Percentiles rank a stretch among this genome's conserved stretches.
Evolutionary conservation across 2,797 vertebrate species (phyloP).

Genomic region (Oreortyx pictus): DNA sequence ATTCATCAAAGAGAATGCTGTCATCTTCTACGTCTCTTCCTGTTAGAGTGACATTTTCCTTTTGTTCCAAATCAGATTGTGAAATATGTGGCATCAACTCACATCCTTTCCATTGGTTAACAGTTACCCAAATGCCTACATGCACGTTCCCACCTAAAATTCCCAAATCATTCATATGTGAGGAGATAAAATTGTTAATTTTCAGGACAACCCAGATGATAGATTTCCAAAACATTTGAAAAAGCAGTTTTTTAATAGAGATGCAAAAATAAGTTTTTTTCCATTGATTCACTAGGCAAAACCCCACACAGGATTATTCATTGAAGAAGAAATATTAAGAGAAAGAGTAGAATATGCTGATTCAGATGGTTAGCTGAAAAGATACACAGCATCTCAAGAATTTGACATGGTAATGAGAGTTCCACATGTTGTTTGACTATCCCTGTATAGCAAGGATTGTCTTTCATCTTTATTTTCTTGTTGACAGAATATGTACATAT

Average conservation of each 20-base stretch:
- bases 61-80: neutral
- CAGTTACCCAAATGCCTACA: neutral
- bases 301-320: neutral
- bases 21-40: neutral
- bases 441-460: neutral
- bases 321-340: neutral
- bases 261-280: neutral
- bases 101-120: neutral
- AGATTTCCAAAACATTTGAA: neutral
- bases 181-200: neutral
- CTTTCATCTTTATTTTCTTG: neutral
- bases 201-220: rapidly evolving
- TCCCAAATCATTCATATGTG: neutral
- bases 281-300: neutral
- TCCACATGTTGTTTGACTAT: neutral
- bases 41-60: neutral
- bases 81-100: neutral
- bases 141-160: neutral
- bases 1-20: neutral
- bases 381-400: neutral
- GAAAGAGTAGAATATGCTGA: neutral
- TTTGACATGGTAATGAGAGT: neutral
- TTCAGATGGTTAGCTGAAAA: neutral
- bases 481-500: neutral
- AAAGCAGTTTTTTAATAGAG: neutral